Evolutionary conservation across 2,888 invertebrate genomes (phyloP), one percentile per base, ranked within the genome.

Genomic region (Amphiduros pacificus): DNA sequence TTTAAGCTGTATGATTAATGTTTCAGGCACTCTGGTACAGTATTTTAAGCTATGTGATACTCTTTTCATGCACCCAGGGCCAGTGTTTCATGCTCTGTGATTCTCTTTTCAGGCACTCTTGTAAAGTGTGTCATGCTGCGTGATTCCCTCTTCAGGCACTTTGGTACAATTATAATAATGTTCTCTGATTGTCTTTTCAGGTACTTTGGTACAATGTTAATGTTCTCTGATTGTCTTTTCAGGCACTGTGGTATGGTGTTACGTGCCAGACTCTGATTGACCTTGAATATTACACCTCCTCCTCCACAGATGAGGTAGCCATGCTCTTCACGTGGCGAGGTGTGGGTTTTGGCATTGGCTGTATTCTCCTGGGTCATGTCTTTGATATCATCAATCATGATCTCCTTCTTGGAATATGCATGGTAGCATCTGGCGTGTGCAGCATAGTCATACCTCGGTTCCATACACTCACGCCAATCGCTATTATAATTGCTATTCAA

Each of bases 261-360:
- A 14, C 36, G 3, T 54, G 54, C 36, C 54, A 54, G 22, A 54
- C 54, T 1, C 54, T 54, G 2, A 31, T 54, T 24, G 54, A 54
- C 20, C 20, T 54, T 3, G 54, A 54, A 24, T n/a, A 24, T n/a
- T 31, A 24, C 17, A 54, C 54, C 1, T 17, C 17, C n/a, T 11
- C 54, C 9, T 20, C 29, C 24, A 54, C 54, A 29, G 32, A 31
- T 11, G 20, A 32, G 31, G 22, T 54, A 20, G 29, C 54, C 17
- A 36, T 17, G n/a, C 5, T 54, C 32, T 54, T 54, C 54, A 17
- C 32, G n/a, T 54, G 54, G 54, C 31, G 54, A 24, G 54, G 54
- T 4, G 32, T 54, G 2, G 54, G 54, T 6, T 24, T 31, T 14
- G 5, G 17, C 14, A 24, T 54, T 28, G 2, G 20, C 6, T 54